These are phyloP conservation scores for Temnothorax unifasciatus DNA, from an alignment of 2,888 invertebrate species.

Conservation along the genomic window DNA sequence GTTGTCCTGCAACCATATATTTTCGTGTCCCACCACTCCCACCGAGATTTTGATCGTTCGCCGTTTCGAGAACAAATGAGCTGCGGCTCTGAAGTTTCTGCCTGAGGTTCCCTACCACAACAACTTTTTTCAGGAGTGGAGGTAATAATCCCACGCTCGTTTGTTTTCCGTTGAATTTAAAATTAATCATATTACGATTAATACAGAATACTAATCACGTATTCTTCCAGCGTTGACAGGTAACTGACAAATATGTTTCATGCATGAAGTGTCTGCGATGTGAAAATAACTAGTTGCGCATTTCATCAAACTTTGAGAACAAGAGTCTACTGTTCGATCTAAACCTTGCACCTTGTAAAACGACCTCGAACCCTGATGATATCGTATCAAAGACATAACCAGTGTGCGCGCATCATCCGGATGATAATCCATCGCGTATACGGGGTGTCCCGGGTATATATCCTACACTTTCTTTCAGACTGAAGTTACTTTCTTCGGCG, in stretches of 20 bases:
- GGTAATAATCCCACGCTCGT: no score
- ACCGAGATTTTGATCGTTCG: no score
- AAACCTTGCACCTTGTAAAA: slow-evolving; percentile 43
- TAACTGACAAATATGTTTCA: not conserved
- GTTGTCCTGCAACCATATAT: no score
- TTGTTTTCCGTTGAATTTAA: not conserved
- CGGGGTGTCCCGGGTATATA: not conserved
- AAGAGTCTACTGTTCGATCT: slow-evolving; percentile 21
- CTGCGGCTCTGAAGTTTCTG: no score
- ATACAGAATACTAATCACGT: not conserved
- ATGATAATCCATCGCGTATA: slow-evolving; percentile 56
- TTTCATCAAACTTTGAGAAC: slow-evolving; percentile 43
- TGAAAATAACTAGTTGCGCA: slow-evolving; percentile 27
- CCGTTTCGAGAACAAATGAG: no score
- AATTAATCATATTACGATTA: not conserved
- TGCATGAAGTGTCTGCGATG: not conserved
- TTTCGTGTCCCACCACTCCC: no score
- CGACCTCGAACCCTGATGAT: slow-evolving; percentile 55
- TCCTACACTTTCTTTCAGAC: not conserved
- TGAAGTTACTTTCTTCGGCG: not conserved
- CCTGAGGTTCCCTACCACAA: no score
- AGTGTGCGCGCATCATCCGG: slow-evolving; percentile 28
- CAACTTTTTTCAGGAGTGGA: no score
- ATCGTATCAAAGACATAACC: slow-evolving; percentile 60
- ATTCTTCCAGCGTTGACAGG: slow-evolving; percentile 3